Evolutionary conservation across 2,888 invertebrate species (phyloP).

Genomic region (Diachrysia chrysitis): DNA sequence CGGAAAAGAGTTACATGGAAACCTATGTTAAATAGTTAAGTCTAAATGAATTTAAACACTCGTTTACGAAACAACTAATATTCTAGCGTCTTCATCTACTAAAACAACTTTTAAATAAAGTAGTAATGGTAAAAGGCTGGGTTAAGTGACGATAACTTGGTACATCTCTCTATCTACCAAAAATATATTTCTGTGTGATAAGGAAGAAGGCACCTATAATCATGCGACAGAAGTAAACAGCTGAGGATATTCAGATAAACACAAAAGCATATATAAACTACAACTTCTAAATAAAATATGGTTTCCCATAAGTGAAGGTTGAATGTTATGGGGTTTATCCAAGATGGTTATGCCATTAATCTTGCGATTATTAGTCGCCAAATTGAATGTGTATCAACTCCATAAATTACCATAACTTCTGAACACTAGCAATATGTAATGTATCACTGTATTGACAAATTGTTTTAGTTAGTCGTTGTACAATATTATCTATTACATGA

Average conservation of each 20-base stretch:
- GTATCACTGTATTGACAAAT: conserved; percentile 34
- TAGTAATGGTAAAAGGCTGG: too few species aligned
- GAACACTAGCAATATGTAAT: conserved; percentile 29
- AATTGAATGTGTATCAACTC: conserved; percentile 15
- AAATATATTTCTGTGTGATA: too few species aligned
- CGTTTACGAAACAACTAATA: too few species aligned
- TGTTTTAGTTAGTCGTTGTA: conserved; percentile 30
- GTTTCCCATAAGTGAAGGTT: neutral
- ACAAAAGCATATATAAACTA: too few species aligned
- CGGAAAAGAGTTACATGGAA: neutral
- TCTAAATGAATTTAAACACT: neutral
- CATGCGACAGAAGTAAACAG: too few species aligned
- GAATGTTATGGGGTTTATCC: conserved; percentile 8
- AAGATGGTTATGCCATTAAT: neutral
- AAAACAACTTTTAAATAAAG: too few species aligned
- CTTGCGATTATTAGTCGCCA: conserved; percentile 10
- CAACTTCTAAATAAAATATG: neutral
- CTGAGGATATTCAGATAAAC: too few species aligned
- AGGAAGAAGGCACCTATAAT: too few species aligned
- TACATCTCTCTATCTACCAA: too few species aligned
- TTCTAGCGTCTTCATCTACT: too few species aligned
- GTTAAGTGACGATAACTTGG: too few species aligned
- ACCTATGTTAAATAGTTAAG: neutral
- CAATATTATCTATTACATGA: conserved; percentile 7
- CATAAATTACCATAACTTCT: conserved; percentile 27